Conservation (phyloP, 2,888 invertebrate species). For the Epinotia ramella region DNA sequence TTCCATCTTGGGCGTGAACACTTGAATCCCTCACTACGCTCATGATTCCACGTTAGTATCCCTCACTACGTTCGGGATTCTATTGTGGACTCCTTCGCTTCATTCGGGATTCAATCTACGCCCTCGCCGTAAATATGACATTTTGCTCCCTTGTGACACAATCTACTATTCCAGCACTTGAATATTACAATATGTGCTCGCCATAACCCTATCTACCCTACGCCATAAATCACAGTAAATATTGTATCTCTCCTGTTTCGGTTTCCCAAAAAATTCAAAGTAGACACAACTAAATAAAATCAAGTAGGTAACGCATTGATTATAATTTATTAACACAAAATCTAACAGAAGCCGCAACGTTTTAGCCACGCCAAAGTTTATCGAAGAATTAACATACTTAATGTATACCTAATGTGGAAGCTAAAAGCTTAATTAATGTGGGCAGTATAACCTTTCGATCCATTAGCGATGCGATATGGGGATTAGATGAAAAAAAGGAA, state of each 20-base stretch:
- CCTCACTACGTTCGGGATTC: no score
- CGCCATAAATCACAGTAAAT: no score
- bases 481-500: constrained; percentile 35
- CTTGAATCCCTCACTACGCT: no score
- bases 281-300: background rate
- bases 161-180: no score
- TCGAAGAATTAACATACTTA: constrained; percentile 42
- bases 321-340: constrained; percentile 11
- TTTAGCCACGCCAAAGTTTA: constrained; percentile 23
- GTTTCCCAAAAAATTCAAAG: background rate
- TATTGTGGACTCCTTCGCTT: no score
- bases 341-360: constrained; percentile 27
- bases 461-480: constrained; percentile 27
- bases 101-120: no score
- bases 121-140: no score
- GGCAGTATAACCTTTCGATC: constrained; percentile 32
- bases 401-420: constrained; percentile 32
- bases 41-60: no score
- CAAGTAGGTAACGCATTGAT: background rate
- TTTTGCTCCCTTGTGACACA: no score
- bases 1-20: no score
- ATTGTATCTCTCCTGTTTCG: no score
- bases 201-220: background rate
- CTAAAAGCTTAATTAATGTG: constrained; percentile 42
- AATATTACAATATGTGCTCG: no score